Conservation (phyloP, 2,888 invertebrate genomes). For the Salpingus planirostris region DNA sequence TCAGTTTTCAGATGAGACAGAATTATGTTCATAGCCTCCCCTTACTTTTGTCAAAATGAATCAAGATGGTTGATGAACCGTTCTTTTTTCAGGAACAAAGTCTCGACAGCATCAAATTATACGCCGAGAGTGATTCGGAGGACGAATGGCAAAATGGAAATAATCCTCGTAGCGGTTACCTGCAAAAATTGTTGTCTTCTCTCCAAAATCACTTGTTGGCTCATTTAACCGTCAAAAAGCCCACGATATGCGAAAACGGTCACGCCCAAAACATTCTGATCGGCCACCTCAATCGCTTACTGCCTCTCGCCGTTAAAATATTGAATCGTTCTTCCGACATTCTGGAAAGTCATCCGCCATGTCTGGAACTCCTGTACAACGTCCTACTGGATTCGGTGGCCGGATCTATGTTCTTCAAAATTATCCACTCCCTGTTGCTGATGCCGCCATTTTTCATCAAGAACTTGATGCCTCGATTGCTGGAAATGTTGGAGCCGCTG, state of each 20-base stretch:
- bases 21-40: too few species aligned
- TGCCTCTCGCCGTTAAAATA: conserved; percentile 32
- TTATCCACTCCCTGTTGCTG: conserved; percentile 48
- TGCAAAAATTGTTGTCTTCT: conserved; percentile 47
- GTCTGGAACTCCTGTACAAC: conserved; percentile 40
- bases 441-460: conserved; percentile 42
- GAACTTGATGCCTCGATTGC: conserved; percentile 34
- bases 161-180: conserved; percentile 36
- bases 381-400: conserved; percentile 48
- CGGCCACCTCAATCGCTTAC: conserved; percentile 31
- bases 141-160: conserved; percentile 30
- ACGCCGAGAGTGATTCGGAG: conserved; percentile 27
- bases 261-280: conserved; percentile 7
- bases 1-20: too few species aligned
- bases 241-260: conserved; percentile 12
- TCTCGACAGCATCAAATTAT: conserved; percentile 27
- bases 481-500: conserved; percentile 38
- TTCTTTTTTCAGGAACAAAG: conserved; percentile 32
- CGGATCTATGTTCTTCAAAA: conserved; percentile 50
- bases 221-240: conserved; percentile 35
- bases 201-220: conserved; percentile 53
- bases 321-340: conserved; percentile 34
- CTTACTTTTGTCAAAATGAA: too few species aligned
- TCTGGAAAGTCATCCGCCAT: conserved; percentile 32
- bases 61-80: too few species aligned